Evolutionary conservation across 2,888 invertebrate species (phyloP), one percentile per base, ranked within the genome.

Genomic region (Synanthedon tipuliformis): DNA sequence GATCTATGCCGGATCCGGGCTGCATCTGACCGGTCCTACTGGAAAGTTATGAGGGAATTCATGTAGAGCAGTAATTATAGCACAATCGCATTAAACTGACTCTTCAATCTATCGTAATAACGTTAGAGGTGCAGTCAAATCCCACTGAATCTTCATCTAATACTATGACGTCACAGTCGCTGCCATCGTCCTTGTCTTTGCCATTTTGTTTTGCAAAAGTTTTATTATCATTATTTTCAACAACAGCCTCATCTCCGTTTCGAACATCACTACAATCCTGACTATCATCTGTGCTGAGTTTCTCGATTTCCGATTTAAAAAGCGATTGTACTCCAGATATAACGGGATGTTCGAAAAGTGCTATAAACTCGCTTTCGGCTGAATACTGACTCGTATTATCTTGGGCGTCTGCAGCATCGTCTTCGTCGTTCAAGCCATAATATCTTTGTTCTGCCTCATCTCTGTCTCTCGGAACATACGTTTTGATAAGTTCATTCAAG

Each of bases 261-360:
- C 53, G 57, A 16, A 57, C 57, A 10, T 53, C 56, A 16, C 52
- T 54, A 10, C 27, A 50, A 23, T 52, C 50, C 10, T 53, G 48
- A 40, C 3, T 41, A 23, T 49, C 48, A 50, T 51, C 23, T 48
- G 45, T 53, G 50, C 56, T 51, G 45, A 48, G 1, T 57, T 63
- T 40, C 70, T 67, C 27, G 74, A 70, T 10, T 70, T 68, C 54
- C 78, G 71, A 15, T 49, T 50, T n/a, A 56, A 73, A 83, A 0
- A 85, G 68, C 1, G 86, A 86, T 10, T 85, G 64, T 3, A 87
- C 85, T 52, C 84, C 84, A 0, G 85, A 87, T 63, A 86, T 86
- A 3, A 86, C 78, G 0, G 85, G 84, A 2, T 83, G 76, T 50
- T 80, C 78, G 49, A 69, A 60, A 48, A 75, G 75, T 27, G 76